Base-by-base conservation (phyloP, 2,113 vertebrate species). In the Eurystomus gularis region DNA sequence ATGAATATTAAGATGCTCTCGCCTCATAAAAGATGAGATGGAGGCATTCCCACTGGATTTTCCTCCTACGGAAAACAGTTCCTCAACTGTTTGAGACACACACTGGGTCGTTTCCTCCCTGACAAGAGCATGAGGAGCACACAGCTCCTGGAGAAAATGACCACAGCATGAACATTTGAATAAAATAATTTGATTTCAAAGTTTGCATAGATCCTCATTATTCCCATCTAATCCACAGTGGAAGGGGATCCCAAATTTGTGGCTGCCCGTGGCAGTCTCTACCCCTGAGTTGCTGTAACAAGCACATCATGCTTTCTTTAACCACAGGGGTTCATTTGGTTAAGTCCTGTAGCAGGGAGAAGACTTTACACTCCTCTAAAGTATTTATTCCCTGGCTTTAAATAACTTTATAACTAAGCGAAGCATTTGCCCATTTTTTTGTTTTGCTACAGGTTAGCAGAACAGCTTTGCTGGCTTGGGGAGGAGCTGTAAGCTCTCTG, bases 21-120 rank as follows among this genome's bases (percentile, higher is more conserved):
- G 61, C 82, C 82, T 96, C 95, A 91, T 88, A 83, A 58, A 79
- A 71, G 95, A 93, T 92, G 93, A 92, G 85, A 71, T 89, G 87
- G 82, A 97, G 88, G 83, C 91, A 78, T 87, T 95, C 94, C 90
- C 82, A 16, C 42, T 25, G 90, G 89, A 64, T 61, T 72, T 69
- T 64, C 73, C 81, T 86, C 70, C 48, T 48, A 52, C 87, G 62
- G 51, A 94, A 90, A 88, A 70, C 91, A 71, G 52, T 19, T 95
- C 82, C 82, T 82, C 73, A 40, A 28, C 69, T 33, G 15, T 57
- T 84, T 23, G 28, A 58, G 88, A 88, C 3, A 51, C 37, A 29
- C 4, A 0, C 39, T 14, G 84, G 54, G 58, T 49, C 6, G 1
- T 35, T 20, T 39, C 82, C 68, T 77, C 42, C 33, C 68, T 19